A percentile compares a stretch with the other conserved stretches of the same genome.
Conservation (phyloP, 2,888 invertebrate genomes). For the Noctua fimbriata region DNA sequence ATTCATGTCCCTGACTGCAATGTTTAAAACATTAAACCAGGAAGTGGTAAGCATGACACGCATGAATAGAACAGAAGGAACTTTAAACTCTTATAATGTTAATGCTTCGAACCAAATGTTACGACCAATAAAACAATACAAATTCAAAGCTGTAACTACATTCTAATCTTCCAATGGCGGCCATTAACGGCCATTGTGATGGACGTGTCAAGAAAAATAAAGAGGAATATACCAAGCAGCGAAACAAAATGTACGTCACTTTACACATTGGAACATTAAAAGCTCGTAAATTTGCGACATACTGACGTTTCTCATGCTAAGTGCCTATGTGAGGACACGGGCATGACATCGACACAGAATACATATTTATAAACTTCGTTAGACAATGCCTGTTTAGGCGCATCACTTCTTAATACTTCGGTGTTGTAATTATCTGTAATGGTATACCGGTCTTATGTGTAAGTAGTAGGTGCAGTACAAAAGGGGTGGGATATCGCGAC, state of each 20-base stretch:
- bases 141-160: constrained; percentile 64
- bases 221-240: constrained; percentile 48
- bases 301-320: constrained; percentile 65
- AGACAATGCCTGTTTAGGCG: constrained; percentile 59
- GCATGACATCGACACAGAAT: constrained; percentile 56
- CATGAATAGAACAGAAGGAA: constrained; percentile 52
- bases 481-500: constrained; percentile 82
- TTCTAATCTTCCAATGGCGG: constrained; percentile 64
- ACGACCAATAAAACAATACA: constrained; percentile 63
- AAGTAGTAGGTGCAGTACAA: constrained; percentile 66
- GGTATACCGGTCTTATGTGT: constrained; percentile 33
- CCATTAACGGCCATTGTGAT: constrained; percentile 58
- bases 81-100: constrained; percentile 45
- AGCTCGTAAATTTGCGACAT: constrained; percentile 64
- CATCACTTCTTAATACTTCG: constrained; percentile 39
- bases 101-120: constrained; percentile 50
- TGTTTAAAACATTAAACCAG: constrained; percentile 54
- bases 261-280: constrained; percentile 64
- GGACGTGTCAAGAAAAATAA: constrained; percentile 65
- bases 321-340: constrained; percentile 62
- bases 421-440: constrained; percentile 54
- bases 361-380: constrained; percentile 55
- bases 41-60: constrained; percentile 46
- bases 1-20: constrained; percentile 38
- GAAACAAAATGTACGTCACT: constrained; percentile 61